A percentile compares a stretch with the other conserved stretches of the same genome.
These are phyloP conservation scores for Rhopilema esculentum DNA, from an alignment of 30 jellyfish, hydroid and myxozoan species.

Conservation along the genomic window DNA sequence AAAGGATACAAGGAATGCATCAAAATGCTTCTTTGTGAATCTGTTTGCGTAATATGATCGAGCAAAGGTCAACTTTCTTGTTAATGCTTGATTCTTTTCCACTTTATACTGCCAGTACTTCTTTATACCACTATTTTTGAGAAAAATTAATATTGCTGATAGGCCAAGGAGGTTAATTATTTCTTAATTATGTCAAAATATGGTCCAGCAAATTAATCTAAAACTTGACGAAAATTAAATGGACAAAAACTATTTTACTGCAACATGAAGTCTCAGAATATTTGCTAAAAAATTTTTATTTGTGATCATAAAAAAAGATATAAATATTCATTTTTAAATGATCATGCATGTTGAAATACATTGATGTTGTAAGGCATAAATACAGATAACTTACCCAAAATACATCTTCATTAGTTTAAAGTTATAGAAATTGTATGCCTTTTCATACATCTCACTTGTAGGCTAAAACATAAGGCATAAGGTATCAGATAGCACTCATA, in stretches of 20 bases:
- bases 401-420: conserved; percentile 50
- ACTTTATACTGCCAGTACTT: conserved; percentile 64
- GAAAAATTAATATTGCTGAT: not conserved
- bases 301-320: too few relatives aligned
- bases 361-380: too few relatives aligned
- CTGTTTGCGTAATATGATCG: conserved; percentile 46
- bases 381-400: conserved; percentile 63
- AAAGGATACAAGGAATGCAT: conserved; percentile 75
- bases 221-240: too few relatives aligned
- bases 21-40: conserved; percentile 49
- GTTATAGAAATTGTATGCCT: conserved; percentile 77
- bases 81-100: conserved; percentile 24
- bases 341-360: not conserved
- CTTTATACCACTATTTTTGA: conserved; percentile 51
- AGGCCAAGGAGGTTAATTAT: too few relatives aligned
- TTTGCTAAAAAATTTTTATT: too few relatives aligned
- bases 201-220: too few relatives aligned
- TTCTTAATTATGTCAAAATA: too few relatives aligned
- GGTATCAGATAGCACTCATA: too few relatives aligned
- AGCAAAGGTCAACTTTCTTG: conserved; percentile 48
- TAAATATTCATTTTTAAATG: too few relatives aligned
- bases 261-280: too few relatives aligned
- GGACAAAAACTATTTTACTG: too few relatives aligned
- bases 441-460: conserved; percentile 65
- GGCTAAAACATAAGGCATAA: conserved; percentile 43